These are phyloP conservation scores for Haliclona indistincta DNA, from an alignment of 37 sponge, comb jelly and placozoan genomes.

Conservation along the genomic window DNA sequence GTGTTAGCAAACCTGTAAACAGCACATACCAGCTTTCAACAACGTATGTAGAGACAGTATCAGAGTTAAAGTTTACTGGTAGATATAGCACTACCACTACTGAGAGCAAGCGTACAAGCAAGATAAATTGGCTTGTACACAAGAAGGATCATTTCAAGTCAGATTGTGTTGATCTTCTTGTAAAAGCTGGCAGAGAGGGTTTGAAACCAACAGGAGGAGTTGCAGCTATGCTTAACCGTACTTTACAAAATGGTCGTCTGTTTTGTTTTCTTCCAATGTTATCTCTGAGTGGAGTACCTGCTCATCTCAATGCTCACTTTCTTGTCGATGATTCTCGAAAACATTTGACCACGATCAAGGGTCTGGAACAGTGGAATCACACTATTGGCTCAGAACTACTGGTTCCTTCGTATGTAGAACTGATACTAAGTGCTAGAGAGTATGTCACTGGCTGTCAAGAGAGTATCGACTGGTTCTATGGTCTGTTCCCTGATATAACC, in stretches of 20 bases:
- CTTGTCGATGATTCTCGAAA: conserved; percentile 67
- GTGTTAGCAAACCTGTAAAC: background rate
- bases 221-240: conserved; percentile 13
- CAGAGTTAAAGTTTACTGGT: too few relatives aligned
- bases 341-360: conserved; percentile 35
- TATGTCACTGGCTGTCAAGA: background rate
- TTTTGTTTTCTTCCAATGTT: conserved; percentile 69
- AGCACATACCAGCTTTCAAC: too few relatives aligned
- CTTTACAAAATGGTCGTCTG: background rate
- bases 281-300: conserved; percentile 45
- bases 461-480: conserved; percentile 32
- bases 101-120: too few relatives aligned
- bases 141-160: conserved; percentile 1
- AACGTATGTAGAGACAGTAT: too few relatives aligned
- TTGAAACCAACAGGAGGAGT: conserved; percentile 65
- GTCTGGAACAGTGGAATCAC: conserved; percentile 40
- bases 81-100: too few relatives aligned
- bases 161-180: background rate
- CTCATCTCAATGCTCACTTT: conserved; percentile 76
- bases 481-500: conserved; percentile 47
- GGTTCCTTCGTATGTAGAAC: conserved; percentile 40
- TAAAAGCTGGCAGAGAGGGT: background rate
- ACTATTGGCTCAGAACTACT: conserved; percentile 18
- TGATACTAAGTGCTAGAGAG: conserved; percentile 21
- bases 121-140: conserved; percentile 11